Percentiles rank a stretch among this genome's conserved stretches.
These are phyloP conservation scores for Terebella lapidaria DNA, from an alignment of 2,888 invertebrate genomes.

Conservation along the genomic window DNA sequence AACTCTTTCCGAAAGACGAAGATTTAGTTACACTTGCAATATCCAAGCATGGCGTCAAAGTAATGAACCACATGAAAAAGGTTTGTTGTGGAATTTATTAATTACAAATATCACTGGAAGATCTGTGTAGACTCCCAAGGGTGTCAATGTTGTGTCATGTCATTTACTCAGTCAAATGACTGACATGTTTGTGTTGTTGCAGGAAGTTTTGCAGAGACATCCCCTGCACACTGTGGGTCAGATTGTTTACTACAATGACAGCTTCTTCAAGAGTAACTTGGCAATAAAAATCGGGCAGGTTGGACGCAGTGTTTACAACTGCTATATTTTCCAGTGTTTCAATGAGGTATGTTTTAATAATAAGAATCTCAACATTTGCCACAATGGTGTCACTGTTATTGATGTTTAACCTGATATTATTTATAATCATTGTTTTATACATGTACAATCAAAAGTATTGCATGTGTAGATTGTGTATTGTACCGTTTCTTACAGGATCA, in stretches of 20 bases:
- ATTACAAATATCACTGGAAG: background rate
- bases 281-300: slow-evolving; percentile 47
- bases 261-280: slow-evolving; percentile 41
- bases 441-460: no score
- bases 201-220: slow-evolving; percentile 42
- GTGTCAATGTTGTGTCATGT: background rate
- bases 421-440: no score
- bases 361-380: no score
- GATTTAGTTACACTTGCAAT: slow-evolving; percentile 38
- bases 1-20: slow-evolving; percentile 38
- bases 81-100: slow-evolving; percentile 12
- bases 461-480: no score
- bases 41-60: slow-evolving; percentile 46
- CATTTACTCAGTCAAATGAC: background rate
- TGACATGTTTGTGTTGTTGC: background rate
- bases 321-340: slow-evolving; percentile 46
- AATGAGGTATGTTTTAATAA: slow-evolving; percentile 34
- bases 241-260: slow-evolving; percentile 45
- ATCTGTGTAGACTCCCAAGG: no score
- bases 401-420: no score
- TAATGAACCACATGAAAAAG: slow-evolving; percentile 38
- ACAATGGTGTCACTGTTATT: no score
- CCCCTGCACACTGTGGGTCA: slow-evolving; percentile 49
- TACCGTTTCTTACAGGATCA: slow-evolving; percentile 20
- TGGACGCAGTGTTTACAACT: slow-evolving; percentile 35